These are phyloP conservation scores for Mola mola DNA, from an alignment of 2,113 vertebrate genomes.

Conservation along the genomic window DNA sequence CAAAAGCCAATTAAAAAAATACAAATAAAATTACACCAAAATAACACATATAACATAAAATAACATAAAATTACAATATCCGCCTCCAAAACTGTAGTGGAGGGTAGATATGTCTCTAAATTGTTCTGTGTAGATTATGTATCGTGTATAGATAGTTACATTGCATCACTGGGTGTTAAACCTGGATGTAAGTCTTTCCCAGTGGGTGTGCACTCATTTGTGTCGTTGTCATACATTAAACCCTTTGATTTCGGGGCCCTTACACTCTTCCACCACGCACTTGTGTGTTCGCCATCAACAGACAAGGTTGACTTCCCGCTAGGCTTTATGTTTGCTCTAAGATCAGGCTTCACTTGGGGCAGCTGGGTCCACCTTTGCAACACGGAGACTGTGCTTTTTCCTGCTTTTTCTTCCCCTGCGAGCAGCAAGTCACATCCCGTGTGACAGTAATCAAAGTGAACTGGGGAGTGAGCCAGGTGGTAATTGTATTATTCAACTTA, in stretches of 20 bases:
- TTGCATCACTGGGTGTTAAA: too few species aligned
- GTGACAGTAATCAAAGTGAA: slow-evolving; percentile 70
- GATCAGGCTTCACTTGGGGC: slow-evolving; percentile 17
- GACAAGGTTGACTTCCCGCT: slow-evolving; percentile 36
- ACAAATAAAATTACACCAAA: too few species aligned
- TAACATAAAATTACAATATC: too few species aligned
- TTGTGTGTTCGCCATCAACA: slow-evolving; percentile 1
- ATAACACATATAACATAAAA: too few species aligned
- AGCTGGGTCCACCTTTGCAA: slow-evolving; percentile 31
- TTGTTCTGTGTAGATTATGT: too few species aligned
- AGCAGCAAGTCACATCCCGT: slow-evolving; percentile 38
- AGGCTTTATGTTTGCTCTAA: slow-evolving; percentile 36
- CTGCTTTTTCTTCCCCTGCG: neutral
- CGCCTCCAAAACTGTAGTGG: too few species aligned
- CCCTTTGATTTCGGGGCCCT: slow-evolving; percentile 30
- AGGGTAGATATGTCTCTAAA: too few species aligned
- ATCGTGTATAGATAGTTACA: too few species aligned
- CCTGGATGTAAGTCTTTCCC: neutral
- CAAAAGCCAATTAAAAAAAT: too few species aligned
- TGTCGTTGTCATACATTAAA: slow-evolving; percentile 5
- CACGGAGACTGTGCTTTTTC: slow-evolving; percentile 18
- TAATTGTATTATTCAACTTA: slow-evolving; percentile 75
- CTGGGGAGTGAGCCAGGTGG: slow-evolving; percentile 54
- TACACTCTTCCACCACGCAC: slow-evolving; percentile 14
- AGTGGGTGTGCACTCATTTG: neutral